Conservation (phyloP, 2,113 vertebrate genomes). For the Channa argus region DNA sequence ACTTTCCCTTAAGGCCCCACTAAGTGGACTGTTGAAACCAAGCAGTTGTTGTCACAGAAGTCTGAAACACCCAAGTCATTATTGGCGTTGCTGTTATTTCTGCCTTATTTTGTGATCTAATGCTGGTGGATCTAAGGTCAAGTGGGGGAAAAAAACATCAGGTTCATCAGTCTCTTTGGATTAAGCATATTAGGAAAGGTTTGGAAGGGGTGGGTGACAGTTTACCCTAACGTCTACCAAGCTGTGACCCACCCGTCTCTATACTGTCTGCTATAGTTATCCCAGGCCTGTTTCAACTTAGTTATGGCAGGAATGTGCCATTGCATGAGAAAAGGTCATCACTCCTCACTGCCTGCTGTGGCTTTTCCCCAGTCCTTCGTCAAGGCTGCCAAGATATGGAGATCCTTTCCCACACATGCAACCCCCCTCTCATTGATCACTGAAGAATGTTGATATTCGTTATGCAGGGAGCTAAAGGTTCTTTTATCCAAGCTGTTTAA, state of each 20-base stretch:
- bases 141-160: constrained; percentile 6
- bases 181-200: constrained; percentile 14
- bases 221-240: constrained; percentile 44
- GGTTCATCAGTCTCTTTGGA: constrained; percentile 17
- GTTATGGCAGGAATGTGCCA: constrained; percentile 76
- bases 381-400: constrained; percentile 47
- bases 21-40: constrained; percentile 58
- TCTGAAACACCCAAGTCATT: constrained; percentile 58
- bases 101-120: neutral
- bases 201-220: constrained; percentile 24
- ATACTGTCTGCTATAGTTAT: constrained; percentile 64
- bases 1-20: constrained; percentile 40
- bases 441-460: constrained; percentile 39
- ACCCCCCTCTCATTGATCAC: constrained; percentile 13
- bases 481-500: constrained; percentile 6
- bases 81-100: neutral
- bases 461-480: constrained; percentile 20
- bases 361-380: constrained; percentile 42
- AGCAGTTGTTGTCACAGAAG: constrained; percentile 66
- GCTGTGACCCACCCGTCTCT: constrained; percentile 33
- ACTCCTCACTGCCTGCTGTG: constrained; percentile 38
- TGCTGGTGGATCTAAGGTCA: constrained; percentile 13
- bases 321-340: constrained; percentile 77
- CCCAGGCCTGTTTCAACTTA: constrained; percentile 65
- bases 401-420: constrained; percentile 55